Base-by-base conservation (phyloP, 2,797 vertebrate genomes). In the Labroides dimidiatus region DNA sequence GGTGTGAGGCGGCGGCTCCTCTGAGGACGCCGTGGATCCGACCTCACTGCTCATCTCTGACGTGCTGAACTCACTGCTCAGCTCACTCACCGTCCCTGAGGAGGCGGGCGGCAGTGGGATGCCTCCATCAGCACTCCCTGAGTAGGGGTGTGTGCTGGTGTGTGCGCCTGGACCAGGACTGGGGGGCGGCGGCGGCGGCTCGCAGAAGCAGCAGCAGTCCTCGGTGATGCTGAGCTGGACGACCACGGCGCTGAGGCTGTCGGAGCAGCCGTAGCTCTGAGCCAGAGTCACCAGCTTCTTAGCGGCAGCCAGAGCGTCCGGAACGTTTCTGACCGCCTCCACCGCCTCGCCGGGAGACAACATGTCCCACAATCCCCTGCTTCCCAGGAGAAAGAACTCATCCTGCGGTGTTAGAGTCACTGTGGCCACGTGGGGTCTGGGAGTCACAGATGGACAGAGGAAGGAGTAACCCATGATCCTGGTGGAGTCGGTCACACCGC, bases 1-100 rank as follows among this genome's bases (percentile, higher is more conserved):
- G 2, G 78, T 10, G 0, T 91, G 93, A 47, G 92, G 88, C 0
- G 94, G 92, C 0, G 95, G 94, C 2, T 97, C 97, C 76, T 99
- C 97, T 0, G 98, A 98, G 0, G 97, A 99, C 1, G 97, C 97
- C 0, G 97, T 99, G 64, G 98, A 99, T 0, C 98, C 98, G 72
- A 99, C 97, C 92, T 99, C 98, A 0, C 97, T 98, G 92, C 97
- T 99, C 97, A 99, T 99, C 82, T 99, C 98, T 0, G 97, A 99
- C 0, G 96, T 95, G 73, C 97, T 99, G 68, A 99, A 96, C 93
- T 99, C 98, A 0, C 97, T 98, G 93, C 97, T 99, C 72, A 97
- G 94, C 92, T 99, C 98, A 0, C 97, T 98, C 84, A 59, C 80
- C 0, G 88, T 89, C 10, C 96, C 97, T 0, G 96, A 97, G 1